Percentiles rank a stretch among this genome's conserved stretches.
phyloP scores from a whole-genome alignment of 2,113 vertebrate genomes.

The Crotalus viridis region DNA sequence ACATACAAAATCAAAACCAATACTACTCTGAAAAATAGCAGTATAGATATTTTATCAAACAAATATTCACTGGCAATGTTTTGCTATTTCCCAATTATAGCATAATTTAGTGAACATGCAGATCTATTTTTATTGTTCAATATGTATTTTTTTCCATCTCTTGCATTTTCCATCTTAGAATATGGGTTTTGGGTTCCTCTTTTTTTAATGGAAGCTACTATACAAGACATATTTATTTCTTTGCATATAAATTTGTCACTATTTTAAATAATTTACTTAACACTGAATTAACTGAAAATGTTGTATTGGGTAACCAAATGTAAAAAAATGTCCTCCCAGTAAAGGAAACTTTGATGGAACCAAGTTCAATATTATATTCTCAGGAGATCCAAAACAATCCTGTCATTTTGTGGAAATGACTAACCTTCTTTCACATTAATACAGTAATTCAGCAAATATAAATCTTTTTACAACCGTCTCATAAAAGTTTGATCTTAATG shows the following conservation, averaged over 20 bases:
- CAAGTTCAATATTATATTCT: background rate
- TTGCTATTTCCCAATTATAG: background rate
- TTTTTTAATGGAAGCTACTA: background rate
- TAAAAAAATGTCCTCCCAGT: background rate
- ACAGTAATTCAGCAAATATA: background rate
- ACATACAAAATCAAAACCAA: background rate
- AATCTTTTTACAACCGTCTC: background rate
- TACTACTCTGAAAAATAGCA: constrained; percentile 1
- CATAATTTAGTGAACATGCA: background rate
- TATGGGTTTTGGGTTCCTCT: background rate
- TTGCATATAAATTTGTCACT: background rate
- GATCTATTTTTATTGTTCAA: background rate
- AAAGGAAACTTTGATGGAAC: background rate
- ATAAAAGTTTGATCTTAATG: background rate
- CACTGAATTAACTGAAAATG: background rate
- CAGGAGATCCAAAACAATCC: background rate
- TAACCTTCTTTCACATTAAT: background rate
- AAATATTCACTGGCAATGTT: background rate
- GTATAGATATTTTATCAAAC: background rate
- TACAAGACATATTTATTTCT: background rate
- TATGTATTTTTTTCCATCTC: background rate
- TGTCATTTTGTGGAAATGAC: background rate
- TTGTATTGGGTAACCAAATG: background rate
- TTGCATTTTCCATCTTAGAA: background rate
- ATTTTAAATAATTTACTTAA: background rate